Evolutionary conservation across 2,888 invertebrate genomes (phyloP).

Genomic region (Agonopterix alstromeriana): DNA sequence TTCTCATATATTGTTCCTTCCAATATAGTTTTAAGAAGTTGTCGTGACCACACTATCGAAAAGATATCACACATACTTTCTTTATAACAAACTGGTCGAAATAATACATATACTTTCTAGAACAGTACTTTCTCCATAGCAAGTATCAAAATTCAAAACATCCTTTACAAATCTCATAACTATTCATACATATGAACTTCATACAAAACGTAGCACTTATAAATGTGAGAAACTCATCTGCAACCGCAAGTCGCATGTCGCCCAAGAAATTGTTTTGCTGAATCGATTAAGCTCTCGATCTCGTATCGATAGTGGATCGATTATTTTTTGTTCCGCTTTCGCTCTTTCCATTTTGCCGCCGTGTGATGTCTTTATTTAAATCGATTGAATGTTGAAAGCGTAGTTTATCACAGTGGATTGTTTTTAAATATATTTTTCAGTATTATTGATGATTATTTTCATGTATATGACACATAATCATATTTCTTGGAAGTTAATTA

Average conservation of each 20-base stretch:
- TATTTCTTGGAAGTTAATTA: too few relatives aligned
- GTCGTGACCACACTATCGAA: too few relatives aligned
- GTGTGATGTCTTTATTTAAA: conserved; percentile 53
- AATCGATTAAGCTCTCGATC: conserved; percentile 65
- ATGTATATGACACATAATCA: too few relatives aligned
- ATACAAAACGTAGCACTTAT: background rate
- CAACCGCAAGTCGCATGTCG: conserved; percentile 43
- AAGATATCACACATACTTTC: too few relatives aligned
- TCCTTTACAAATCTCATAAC: conserved; percentile 1
- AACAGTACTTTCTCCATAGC: too few relatives aligned
- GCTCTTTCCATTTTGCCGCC: conserved; percentile 44
- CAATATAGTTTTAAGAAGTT: too few relatives aligned
- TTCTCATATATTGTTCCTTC: too few relatives aligned
- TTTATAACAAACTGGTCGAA: too few relatives aligned
- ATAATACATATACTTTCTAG: too few relatives aligned
- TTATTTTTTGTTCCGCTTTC: conserved; percentile 48
- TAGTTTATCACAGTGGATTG: conserved; percentile 1
- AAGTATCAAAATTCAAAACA: background rate
- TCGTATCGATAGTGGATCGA: conserved; percentile 54
- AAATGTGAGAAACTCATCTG: conserved; percentile 45
- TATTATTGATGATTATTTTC: background rate
- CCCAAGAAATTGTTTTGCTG: conserved; percentile 64
- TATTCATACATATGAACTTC: conserved; percentile 6
- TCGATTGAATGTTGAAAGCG: conserved; percentile 23
- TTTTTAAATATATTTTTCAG: background rate